Base-by-base conservation (phyloP, 2,888 invertebrate genomes). In the Limnephilus rhombicus region DNA sequence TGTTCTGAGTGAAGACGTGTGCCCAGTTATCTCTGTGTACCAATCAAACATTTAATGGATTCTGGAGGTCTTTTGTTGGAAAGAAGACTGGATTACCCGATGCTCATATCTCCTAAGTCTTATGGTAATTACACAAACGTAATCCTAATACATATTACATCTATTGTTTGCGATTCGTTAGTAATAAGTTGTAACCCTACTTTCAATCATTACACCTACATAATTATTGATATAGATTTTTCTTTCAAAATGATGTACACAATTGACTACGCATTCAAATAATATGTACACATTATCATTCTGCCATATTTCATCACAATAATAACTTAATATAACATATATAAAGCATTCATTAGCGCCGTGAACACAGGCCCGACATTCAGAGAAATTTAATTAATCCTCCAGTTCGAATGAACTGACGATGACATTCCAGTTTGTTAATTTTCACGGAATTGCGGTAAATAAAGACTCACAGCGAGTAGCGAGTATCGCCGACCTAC, bases 71-170 rank as follows among this genome's bases (percentile, higher is more conserved):
- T 92, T 89, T 45, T 92, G 41, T 86, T 91, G 49, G 83, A 89
- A 68, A 83, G 82, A 88, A 91, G 91, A 68, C 89, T 91, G 90
- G 92, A 92, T 86, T 86, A 91, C 37, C 80, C 91, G 49, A 91
- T 92, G 92, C 89, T 91, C 87, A 91, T 92, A 82, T 92, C 91
- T 53, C 92, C 92, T 18, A 92, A 92, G 83, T 49, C 92, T 45
- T 87, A 88, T 82, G 92, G 92, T 92, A 92, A 90, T 85, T 92
- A 80, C 34, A 37, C 7, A 4, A 18, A 18, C 4, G 24, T 68
- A 68, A 24, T 24, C n/a, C 68, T 9, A 68, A 18, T 5, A 15
- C 11, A 53, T 53, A 18, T 53, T 4, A 18, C 45, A 13, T 45
- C 45, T 53, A 53, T 4, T 53, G 1, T 53, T 53, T 53, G 53